A percentile compares a stretch with the other conserved stretches of the same genome.
Conservation (phyloP, 2,888 invertebrate species). For the Aproaerema taeniolella region DNA sequence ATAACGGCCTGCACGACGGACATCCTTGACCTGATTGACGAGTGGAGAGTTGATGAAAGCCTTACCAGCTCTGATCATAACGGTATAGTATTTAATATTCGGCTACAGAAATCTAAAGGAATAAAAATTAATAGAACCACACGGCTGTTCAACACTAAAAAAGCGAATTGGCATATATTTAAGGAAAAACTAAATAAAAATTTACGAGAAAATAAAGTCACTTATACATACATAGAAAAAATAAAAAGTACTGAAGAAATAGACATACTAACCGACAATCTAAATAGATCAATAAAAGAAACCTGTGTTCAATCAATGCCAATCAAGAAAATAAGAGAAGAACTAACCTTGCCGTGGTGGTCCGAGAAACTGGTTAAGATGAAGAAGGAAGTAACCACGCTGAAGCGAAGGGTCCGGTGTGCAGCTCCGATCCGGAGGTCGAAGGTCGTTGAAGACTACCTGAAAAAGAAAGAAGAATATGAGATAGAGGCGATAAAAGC, state of each 20-base stretch:
- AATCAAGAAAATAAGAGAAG: background rate
- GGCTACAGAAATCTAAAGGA: background rate
- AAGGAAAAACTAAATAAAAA: background rate
- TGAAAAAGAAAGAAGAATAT: constrained; percentile 11
- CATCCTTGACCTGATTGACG: background rate
- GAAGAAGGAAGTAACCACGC: constrained; percentile 1
- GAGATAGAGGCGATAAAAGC: background rate
- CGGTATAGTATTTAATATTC: background rate
- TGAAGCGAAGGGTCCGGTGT: constrained; percentile 1
- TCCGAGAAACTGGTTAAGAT: background rate
- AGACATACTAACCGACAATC: background rate
- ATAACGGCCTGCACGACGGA: constrained; percentile 2
- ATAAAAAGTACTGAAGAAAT: background rate
- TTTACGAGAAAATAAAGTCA: background rate
- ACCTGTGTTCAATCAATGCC: background rate
- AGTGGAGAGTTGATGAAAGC: constrained; percentile 1
- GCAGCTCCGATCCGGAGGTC: constrained; percentile 13
- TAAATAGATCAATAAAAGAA: background rate
- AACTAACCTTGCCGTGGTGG: constrained; percentile 3
- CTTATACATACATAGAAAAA: background rate
- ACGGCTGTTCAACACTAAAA: constrained; percentile 1
- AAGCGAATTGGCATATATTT: constrained; percentile 1
- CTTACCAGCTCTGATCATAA: constrained; percentile 5
- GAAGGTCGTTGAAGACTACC: constrained; percentile 10
- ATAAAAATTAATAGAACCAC: background rate